A percentile compares a stretch with the other conserved stretches of the same genome.
Conservation (phyloP, 1,140 invertebrate genomes). For the Acyrthosiphon pisum region DNA sequence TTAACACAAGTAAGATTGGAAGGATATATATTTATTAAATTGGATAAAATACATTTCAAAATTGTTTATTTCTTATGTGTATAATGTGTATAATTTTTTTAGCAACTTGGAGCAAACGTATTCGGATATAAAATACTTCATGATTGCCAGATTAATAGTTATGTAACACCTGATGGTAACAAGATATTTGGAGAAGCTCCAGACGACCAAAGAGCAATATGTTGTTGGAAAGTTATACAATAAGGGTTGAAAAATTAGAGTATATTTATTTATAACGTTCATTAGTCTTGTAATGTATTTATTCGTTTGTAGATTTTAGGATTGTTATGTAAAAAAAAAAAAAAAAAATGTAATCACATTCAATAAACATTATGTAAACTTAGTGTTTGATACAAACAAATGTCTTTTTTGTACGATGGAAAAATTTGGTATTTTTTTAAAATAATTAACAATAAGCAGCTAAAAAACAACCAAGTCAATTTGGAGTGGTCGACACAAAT, state of each 20-base stretch:
- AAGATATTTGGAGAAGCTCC: conserved; percentile 76
- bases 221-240: conserved; percentile 73
- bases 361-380: conserved; percentile 40
- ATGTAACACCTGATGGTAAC: conserved; percentile 73
- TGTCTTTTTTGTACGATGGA: conserved; percentile 41
- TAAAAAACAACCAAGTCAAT: background rate
- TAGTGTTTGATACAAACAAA: conserved; percentile 49
- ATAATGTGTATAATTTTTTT: conserved; percentile 61
- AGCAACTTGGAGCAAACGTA: conserved; percentile 82
- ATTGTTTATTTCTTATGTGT: background rate
- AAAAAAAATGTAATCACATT: conserved; percentile 36
- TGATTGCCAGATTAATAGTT: conserved; percentile 83
- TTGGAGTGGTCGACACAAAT: background rate
- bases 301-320: conserved; percentile 48
- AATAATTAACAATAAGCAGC: conserved; percentile 6
- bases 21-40: background rate
- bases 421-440: background rate
- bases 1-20: conserved; percentile 74
- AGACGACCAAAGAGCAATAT: conserved; percentile 75
- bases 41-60: background rate
- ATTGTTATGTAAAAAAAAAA: conserved; percentile 36
- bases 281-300: conserved; percentile 48
- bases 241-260: background rate
- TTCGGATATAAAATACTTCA: conserved; percentile 78
- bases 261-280: conserved; percentile 44